Percentiles rank a stretch among this genome's conserved stretches.
phyloP scores from a whole-genome alignment of 2,113 vertebrate species.

The Centropus unirufus region DNA sequence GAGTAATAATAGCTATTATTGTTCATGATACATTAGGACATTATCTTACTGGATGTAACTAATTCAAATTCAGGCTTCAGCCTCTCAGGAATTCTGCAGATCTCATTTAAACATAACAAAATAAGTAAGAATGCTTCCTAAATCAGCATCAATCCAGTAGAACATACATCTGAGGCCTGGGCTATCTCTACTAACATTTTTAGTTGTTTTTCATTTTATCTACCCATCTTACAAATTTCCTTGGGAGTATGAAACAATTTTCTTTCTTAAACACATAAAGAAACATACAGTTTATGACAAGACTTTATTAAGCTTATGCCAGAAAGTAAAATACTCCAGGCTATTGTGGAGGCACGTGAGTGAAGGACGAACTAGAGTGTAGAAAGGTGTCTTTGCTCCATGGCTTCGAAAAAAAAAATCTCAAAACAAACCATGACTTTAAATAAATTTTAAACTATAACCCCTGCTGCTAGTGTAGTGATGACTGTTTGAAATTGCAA shows the following conservation, averaged over 20 bases:
- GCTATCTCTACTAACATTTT: neutral
- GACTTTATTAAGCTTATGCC: neutral
- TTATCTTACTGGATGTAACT: neutral
- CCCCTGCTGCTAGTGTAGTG: neutral
- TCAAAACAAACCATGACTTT: neutral
- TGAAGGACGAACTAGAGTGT: neutral
- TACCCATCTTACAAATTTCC: neutral
- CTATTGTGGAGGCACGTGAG: fast-evolving
- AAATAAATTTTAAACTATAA: neutral
- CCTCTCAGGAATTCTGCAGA: neutral
- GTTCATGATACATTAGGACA: neutral
- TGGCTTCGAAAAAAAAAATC: neutral
- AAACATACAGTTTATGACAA: neutral
- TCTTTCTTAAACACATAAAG: neutral
- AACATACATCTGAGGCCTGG: neutral
- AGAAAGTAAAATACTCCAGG: neutral
- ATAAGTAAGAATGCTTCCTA: neutral
- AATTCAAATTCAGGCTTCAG: neutral
- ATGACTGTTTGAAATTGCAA: neutral
- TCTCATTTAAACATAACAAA: neutral
- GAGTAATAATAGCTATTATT: neutral
- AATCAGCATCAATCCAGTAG: neutral
- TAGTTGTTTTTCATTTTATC: neutral
- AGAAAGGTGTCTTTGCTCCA: neutral
- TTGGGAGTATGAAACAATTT: neutral